phyloP scores from a whole-genome alignment of 2,888 invertebrate species.

The Acanthococcus lagerstroemiae region DNA sequence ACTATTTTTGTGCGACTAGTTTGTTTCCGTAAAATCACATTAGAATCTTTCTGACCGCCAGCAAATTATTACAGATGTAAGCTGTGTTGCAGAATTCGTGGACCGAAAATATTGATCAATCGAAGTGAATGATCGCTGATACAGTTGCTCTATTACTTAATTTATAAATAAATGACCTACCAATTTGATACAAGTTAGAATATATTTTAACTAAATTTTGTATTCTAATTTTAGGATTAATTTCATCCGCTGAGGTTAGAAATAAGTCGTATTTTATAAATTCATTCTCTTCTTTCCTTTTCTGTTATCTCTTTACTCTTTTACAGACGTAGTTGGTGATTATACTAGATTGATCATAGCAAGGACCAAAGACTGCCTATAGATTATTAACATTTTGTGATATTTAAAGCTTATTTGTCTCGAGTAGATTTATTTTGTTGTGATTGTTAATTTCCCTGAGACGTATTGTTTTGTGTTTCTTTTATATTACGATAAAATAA shows the following conservation, averaged over 20 bases:
- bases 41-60: neutral
- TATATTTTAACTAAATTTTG: neutral
- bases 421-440: conserved; percentile 17
- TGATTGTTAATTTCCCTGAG: conserved; percentile 15
- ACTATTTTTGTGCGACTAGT: neutral
- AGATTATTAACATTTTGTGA: conserved; percentile 26
- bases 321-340: neutral
- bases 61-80: neutral
- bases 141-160: neutral
- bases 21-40: neutral
- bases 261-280: neutral
- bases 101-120: neutral
- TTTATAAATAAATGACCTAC: neutral
- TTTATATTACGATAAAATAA: no score
- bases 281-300: neutral
- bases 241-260: neutral
- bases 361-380: conserved; percentile 24
- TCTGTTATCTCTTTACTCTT: neutral
- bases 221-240: neutral
- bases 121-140: neutral
- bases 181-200: neutral
- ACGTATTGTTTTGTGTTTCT: conserved; percentile 4
- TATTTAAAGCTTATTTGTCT: conserved; percentile 23
- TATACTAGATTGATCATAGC: conserved; percentile 14
- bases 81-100: neutral